A percentile compares a stretch with the other conserved stretches of the same genome.
phyloP scores from a whole-genome alignment of 2,797 vertebrate species.

The Chaunax sp. region DNA sequence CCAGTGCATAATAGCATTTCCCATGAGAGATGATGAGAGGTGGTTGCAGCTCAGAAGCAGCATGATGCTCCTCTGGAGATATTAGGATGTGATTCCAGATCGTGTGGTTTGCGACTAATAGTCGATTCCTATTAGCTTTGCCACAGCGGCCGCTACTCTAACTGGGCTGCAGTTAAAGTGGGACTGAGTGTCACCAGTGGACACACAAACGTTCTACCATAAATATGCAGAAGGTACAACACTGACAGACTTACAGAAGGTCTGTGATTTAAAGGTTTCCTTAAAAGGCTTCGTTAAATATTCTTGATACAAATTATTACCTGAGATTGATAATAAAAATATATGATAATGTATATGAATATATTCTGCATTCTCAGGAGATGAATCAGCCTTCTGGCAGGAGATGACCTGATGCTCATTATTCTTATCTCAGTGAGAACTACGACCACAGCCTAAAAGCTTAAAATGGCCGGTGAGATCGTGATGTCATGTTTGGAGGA shows the following conservation, averaged over 20 bases:
- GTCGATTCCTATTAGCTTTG: conserved; percentile 16
- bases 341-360: not conserved
- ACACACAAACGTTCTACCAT: not conserved
- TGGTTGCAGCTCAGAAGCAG: not conserved
- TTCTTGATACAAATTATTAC: no score
- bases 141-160: not conserved
- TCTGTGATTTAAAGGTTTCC: no score
- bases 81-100: not conserved
- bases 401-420: no score
- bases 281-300: no score
- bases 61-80: not conserved
- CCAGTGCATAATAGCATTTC: not conserved
- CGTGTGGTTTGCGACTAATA: conserved; percentile 15
- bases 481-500: conserved; percentile 42
- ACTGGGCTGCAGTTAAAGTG: not conserved
- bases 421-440: no score
- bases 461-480: conserved; percentile 52
- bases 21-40: conserved; percentile 18
- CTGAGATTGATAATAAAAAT: no score
- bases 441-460: not conserved
- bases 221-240: not conserved
- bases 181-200: conserved; percentile 1
- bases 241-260: no score
- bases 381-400: no score
- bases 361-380: no score